Evolutionary conservation across 2,113 vertebrate genomes (phyloP), one percentile per base, ranked within the genome.

Genomic region (Semicossyphus pulcher): DNA sequence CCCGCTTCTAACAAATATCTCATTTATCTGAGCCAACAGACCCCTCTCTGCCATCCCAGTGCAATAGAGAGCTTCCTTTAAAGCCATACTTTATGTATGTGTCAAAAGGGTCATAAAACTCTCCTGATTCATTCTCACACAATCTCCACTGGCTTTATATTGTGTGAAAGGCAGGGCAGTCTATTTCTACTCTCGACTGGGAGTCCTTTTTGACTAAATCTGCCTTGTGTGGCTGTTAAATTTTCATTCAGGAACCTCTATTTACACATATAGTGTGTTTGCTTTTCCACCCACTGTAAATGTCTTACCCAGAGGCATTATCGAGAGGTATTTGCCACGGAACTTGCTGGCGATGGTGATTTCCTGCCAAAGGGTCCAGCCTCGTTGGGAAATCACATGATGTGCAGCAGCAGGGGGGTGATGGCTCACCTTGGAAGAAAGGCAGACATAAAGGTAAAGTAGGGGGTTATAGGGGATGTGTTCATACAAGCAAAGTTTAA

Each of bases 341-440:
- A 99, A 99, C 91, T 99, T 99, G 96, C 97, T 99, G 85, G 97
- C 95, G 0, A 99, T 97, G 54, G 97, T 98, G 94, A 99, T 99
- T 88, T 99, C 98, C 93, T 99, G 98, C 97, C 97, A 96, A 81
- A 99, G 71, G 3, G 95, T 96, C 98, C 98, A 99, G 63, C 98
- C 98, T 51, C 94, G 91, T 81, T 92, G 94, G 81, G 98, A 99
- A 88, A 95, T 95, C 72, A 97, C 97, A 1, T 99, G 95, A 90
- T 99, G 98, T 2, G 97, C 96, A 0, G 98, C 97, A 7, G 98
- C 96, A 0, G 97, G 98, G 0, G 98, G 98, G 83, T 99, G 98
- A 88, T 99, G 98, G 92, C 97, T 99, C 79, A 99, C 97, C 97
- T 99, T 83, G 59, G 36, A 57, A 53, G 23, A 71, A 69, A 61